Evolutionary conservation across 1,140 invertebrate genomes (phyloP), one percentile per base, ranked within the genome.

Genomic region (Seison nebaliae): DNA sequence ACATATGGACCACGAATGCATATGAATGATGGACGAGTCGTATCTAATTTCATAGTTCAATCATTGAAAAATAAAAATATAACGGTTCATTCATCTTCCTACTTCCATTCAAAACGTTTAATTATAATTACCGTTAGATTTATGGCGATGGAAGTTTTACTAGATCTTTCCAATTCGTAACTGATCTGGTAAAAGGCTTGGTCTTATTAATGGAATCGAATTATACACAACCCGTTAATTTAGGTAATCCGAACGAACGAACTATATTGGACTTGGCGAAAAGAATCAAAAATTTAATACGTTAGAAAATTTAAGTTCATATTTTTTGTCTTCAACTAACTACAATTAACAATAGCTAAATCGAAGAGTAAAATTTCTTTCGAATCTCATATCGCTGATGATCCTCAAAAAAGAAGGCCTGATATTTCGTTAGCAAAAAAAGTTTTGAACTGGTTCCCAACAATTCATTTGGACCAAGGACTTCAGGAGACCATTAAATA

Each of bases 1-100:
- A 98, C 91, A 0, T 96, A 86, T 56, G 91, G 91, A n/a, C 88
- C 88, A 0, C 62, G 88, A 51, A 98, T 98, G 91, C 84, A 94
- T 51, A 81, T 88, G 66, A 86, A 91, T 50, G 91, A 98, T 63
- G 88, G 88, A 4, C 63, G 91, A 28, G 88, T 98, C 3, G 88
- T 98, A 1, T 93, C 83, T 9, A 96, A 96, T 63, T 96, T 98
- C 51, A 84, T 98, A 44, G 67, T 93, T 30, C 88, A 98, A 63
- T 79, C 84, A 5, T 58, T 98, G 33, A 73, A 84, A 53, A 79
- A 84, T 57, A 68, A 88, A 51, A 74, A 77, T 5, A 84, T 96
- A 26, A 96, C 86, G 0, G 76, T 83, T 60, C 63, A 64, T 58
- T 33, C 24, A 11, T 9, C 12, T 9, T 24, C 6, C 20, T 21